phyloP scores from a whole-genome alignment of 2,888 invertebrate species.

The Axea sp. region DNA sequence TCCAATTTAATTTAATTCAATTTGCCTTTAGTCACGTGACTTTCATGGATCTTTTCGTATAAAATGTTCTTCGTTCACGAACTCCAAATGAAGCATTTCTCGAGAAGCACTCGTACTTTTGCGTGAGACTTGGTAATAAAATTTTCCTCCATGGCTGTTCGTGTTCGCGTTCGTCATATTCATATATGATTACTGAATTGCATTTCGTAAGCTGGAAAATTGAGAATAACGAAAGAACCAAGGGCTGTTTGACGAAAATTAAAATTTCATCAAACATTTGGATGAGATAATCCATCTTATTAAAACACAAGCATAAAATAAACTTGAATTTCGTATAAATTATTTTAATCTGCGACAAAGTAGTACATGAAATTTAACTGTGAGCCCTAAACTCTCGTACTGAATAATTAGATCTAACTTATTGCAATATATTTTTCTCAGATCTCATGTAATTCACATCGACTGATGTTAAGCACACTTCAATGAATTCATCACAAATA shows the following conservation, averaged over 20 bases:
- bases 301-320: slow-evolving; percentile 4
- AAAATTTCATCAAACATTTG: slow-evolving; percentile 43
- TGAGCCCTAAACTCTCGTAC: too few species aligned
- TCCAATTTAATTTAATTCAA: slow-evolving; percentile 45
- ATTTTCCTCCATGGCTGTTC: slow-evolving; percentile 41
- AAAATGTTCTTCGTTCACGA: slow-evolving; percentile 22
- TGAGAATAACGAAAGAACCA: slow-evolving; percentile 28
- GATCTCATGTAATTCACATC: too few species aligned
- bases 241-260: slow-evolving; percentile 36
- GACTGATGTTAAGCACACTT: too few species aligned
- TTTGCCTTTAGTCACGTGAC: slow-evolving; percentile 54
- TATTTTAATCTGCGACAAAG: too few species aligned
- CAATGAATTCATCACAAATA: too few species aligned
- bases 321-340: background rate
- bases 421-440: too few species aligned
- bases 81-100: slow-evolving; percentile 27
- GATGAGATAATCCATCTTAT: slow-evolving; percentile 1
- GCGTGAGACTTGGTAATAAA: slow-evolving; percentile 58
- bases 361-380: too few species aligned
- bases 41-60: slow-evolving; percentile 41
- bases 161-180: slow-evolving; percentile 53
- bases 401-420: too few species aligned
- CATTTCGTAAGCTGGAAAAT: slow-evolving; percentile 34
- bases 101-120: slow-evolving; percentile 46
- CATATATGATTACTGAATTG: slow-evolving; percentile 44